Evolutionary conservation across 2,797 vertebrate species (phyloP), one percentile per base, ranked within the genome.

Genomic region (Brachymystax lenok): DNA sequence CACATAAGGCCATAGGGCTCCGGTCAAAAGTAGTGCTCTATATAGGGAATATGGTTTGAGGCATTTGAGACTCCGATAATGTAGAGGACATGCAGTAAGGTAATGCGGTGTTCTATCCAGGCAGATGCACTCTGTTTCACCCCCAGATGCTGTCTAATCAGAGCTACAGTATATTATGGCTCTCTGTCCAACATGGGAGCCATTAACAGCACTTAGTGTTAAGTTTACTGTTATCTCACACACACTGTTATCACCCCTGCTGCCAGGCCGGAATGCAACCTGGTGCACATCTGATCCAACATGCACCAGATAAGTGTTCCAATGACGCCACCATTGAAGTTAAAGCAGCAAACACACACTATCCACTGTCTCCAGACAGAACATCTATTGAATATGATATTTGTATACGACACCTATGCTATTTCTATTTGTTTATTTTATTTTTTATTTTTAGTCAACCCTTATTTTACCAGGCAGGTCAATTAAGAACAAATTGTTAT

Each of bases 131-230:
- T 67, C 51, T 51, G 64, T 46, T 67, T 70, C 19, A 70, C 40
- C 40, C 46, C 69, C 21, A 70, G 69, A 70, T 21, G 3, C 46
- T 70, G 69, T 70, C 40, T n/a, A 59, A 59, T 59, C 56, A 59
- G 56, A 59, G 56, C 56, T n/a, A n/a, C 56, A 19, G 17, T 19
- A 59, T n/a, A 2, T n/a, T 7, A 19, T n/a, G 56, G 19, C 52
- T 54, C 52, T 19, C 28, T 61, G 81, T 40, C n/a, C 72, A 24
- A 73, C 79, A 76, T 84, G 77, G 85, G 81, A 84, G 83, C 84
- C 73, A 86, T 92, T 88, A 85, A 54, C 74, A 76, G 88, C 84
- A 84, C 90, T 88, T 85, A 78, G 35, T 63, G 74, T 3, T 14
- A 16, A 27, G 35, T 77, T 85, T 78, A 63, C 74, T 14, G 4